These are phyloP conservation scores for Megalops cyprinoides DNA, from an alignment of 2,797 vertebrate species.

Conservation along the genomic window DNA sequence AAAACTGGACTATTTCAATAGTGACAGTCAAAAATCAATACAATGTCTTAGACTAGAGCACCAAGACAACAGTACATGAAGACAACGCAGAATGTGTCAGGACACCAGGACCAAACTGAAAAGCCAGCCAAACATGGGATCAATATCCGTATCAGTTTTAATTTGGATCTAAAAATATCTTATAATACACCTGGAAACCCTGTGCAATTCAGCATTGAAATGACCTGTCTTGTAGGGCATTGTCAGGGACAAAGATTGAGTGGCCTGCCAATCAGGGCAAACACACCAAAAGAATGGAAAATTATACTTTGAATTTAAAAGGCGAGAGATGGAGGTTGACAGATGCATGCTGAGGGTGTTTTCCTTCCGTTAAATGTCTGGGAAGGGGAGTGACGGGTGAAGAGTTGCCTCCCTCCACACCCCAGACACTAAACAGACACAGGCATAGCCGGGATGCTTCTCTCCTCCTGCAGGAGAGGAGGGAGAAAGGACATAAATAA, in stretches of 20 bases:
- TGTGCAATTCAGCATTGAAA: background rate
- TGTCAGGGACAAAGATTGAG: conserved; percentile 25
- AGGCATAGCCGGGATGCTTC: conserved; percentile 13
- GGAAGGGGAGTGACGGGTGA: conserved; percentile 29
- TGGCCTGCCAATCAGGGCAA: conserved; percentile 1
- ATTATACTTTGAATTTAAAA: conserved; percentile 57
- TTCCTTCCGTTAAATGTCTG: conserved; percentile 33
- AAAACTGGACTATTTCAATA: background rate
- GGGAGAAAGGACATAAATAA: conserved; percentile 50
- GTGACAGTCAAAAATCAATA: background rate
- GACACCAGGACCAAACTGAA: background rate
- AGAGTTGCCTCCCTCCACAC: background rate
- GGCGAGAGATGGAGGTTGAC: conserved; percentile 50
- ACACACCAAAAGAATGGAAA: conserved; percentile 13
- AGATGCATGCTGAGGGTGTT: conserved; percentile 44
- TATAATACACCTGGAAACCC: background rate
- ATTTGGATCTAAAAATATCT: background rate
- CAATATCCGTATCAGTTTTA: background rate
- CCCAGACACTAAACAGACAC: conserved; percentile 37
- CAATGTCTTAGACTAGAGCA: background rate
- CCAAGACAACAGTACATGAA: background rate
- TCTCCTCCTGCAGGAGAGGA: conserved; percentile 40
- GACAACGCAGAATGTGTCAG: background rate
- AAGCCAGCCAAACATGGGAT: background rate
- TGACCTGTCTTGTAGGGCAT: background rate